phyloP scores from a whole-genome alignment of 1,140 invertebrate species.

The Leptestheria dahalacensis region DNA sequence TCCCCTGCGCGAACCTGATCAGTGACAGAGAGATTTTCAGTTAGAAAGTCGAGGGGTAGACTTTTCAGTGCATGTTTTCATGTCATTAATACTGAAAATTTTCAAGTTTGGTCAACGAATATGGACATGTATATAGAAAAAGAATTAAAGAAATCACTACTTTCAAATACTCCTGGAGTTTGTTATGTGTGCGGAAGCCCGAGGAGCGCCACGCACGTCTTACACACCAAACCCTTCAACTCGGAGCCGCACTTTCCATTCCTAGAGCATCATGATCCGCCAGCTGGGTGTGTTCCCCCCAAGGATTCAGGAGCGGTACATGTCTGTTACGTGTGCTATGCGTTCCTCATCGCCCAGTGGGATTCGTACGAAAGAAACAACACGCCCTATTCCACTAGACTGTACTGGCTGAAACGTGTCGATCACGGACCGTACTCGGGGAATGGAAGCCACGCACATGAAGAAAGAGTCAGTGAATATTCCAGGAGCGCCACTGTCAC shows the following conservation, averaged over 20 bases:
- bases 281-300: slow-evolving; percentile 43
- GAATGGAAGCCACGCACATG: slow-evolving; percentile 34
- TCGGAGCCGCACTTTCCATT: slow-evolving; percentile 77
- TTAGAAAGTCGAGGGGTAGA: no score
- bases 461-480: slow-evolving; percentile 2
- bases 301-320: slow-evolving; percentile 33
- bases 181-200: slow-evolving; percentile 76
- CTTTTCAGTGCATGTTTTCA: no score
- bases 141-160: neutral
- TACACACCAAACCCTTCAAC: slow-evolving; percentile 46
- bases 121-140: slow-evolving; percentile 15
- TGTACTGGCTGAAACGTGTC: slow-evolving; percentile 82
- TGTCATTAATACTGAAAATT: no score
- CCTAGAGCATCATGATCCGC: slow-evolving; percentile 68
- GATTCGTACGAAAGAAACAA: slow-evolving; percentile 67
- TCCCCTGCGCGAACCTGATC: no score
- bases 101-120: slow-evolving; percentile 4
- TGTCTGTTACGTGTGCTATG: slow-evolving; percentile 68
- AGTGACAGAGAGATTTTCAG: no score
- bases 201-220: slow-evolving; percentile 46
- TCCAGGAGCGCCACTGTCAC: neutral
- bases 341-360: slow-evolving; percentile 75
- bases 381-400: slow-evolving; percentile 64
- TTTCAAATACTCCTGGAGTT: slow-evolving; percentile 10
- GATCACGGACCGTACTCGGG: slow-evolving; percentile 77